Percentiles rank a stretch among this genome's conserved stretches.
Evolutionary conservation across 2,888 invertebrate species (phyloP).

Genomic region (Ommatoiulus sabulosus): DNA sequence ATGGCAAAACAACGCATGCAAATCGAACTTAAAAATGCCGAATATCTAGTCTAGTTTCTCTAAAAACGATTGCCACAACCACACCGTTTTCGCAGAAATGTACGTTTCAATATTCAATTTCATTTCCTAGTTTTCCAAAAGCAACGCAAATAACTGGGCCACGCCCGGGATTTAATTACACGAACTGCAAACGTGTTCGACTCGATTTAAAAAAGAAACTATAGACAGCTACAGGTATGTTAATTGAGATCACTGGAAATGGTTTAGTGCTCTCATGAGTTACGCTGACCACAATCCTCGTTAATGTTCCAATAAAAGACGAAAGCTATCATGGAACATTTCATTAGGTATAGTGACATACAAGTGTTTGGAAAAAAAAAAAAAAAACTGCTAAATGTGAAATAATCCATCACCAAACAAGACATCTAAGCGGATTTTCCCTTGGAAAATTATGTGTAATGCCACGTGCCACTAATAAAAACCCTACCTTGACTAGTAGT

Average conservation of each 20-base stretch:
- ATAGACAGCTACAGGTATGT: background rate
- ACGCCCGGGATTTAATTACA: background rate
- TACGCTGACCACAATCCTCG: background rate
- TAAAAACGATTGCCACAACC: background rate
- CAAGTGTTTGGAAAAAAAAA: background rate
- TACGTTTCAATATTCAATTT: background rate
- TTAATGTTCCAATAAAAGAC: background rate
- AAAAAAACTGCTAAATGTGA: background rate
- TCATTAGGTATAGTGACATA: background rate
- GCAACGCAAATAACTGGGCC: background rate
- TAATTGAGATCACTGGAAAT: background rate
- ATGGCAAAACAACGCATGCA: background rate
- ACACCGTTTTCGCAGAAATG: background rate
- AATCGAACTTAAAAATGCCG: background rate
- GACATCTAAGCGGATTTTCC: background rate
- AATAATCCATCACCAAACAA: background rate
- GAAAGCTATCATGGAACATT: background rate
- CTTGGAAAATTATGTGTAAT: background rate
- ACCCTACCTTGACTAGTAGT: background rate
- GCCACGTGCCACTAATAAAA: background rate
- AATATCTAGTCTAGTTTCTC: background rate
- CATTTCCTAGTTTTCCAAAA: background rate
- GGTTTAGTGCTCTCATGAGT: background rate
- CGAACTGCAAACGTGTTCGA: background rate
- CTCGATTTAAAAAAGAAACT: background rate